Base-by-base conservation (phyloP, 2,888 invertebrate species). In the Hyalella azteca region DNA sequence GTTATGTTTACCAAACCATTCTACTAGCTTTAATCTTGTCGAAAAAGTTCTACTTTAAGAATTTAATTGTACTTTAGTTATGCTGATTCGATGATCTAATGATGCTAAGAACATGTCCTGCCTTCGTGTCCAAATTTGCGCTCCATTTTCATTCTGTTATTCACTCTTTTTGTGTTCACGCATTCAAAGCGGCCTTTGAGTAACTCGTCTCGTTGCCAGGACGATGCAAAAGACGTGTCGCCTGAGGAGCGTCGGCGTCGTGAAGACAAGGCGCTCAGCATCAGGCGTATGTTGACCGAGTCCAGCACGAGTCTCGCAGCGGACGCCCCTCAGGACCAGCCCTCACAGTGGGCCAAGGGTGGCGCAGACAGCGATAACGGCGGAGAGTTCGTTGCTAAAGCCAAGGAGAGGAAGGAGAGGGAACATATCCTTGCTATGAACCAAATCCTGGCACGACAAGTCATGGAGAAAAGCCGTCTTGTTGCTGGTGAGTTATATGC, bases 381-480 rank as follows among this genome's bases (percentile, higher is more conserved):
- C 9, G 41, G 26, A 22, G 75, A 75, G 19, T 41, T 22, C 45
- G 80, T 78, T 15, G 79, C 80, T 15, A 77, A 81, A 29, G 88
- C 89, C 85, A 94, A 93, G 86, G 95, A 96, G 88, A 95, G 95
- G 89, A 91, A 93, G 86, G 95, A 95, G 87, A 91, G 96, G 78
- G 95, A 96, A 86, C 95, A 95, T 88, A 90, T 97, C 86, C 91
- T 97, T 83, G 95, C 95, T 87, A 90, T 97, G 86, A 95, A 95
- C 90, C 96, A 96, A 89, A 93, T 95, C 86, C 90, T 97, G 86
- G 97, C 96, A 82, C 93, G 94, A 88, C 94, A 95, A 90, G 96
- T 96, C 86, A 96, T 95, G 91, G 94, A 95, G 89, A 95, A 95
- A 91, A 96, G 95, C 90, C 95, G 95, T 91, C 94, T 95, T 88